Percentiles rank a stretch among this genome's conserved stretches.
These are phyloP conservation scores for Zosterops japonicus DNA, from an alignment of 2,113 vertebrate species.

Conservation along the genomic window DNA sequence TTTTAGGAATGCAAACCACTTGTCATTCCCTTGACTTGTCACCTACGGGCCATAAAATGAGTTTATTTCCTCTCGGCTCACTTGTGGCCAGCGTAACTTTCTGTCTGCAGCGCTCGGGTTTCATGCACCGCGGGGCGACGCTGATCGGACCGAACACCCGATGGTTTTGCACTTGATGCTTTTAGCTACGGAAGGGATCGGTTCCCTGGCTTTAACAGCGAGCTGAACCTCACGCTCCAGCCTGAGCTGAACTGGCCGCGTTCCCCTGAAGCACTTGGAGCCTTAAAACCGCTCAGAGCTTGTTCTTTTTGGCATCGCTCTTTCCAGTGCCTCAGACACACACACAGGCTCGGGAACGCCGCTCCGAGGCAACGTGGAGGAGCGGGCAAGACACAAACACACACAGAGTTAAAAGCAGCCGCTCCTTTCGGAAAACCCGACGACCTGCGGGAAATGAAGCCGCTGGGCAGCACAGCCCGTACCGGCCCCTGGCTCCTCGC, in stretches of 20 bases:
- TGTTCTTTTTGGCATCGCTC: neutral
- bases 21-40: neutral
- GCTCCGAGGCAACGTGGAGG: neutral
- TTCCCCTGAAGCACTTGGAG: neutral
- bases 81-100: neutral
- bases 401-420: neutral
- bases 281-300: neutral
- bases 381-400: neutral
- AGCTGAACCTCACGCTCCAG: neutral
- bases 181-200: neutral
- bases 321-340: neutral
- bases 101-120: neutral
- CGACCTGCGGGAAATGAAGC: neutral
- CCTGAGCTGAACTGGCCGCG: neutral
- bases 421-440: neutral
- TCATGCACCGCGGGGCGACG: neutral
- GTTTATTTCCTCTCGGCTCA: neutral
- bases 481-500: neutral
- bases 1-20: neutral
- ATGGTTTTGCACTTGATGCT: neutral
- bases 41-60: neutral
- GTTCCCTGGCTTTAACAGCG: neutral
- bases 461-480: neutral
- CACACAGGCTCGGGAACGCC: neutral
- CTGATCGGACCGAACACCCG: neutral